Conservation (phyloP, 2,888 invertebrate genomes). For the Caenorhabditis sp. region DNA sequence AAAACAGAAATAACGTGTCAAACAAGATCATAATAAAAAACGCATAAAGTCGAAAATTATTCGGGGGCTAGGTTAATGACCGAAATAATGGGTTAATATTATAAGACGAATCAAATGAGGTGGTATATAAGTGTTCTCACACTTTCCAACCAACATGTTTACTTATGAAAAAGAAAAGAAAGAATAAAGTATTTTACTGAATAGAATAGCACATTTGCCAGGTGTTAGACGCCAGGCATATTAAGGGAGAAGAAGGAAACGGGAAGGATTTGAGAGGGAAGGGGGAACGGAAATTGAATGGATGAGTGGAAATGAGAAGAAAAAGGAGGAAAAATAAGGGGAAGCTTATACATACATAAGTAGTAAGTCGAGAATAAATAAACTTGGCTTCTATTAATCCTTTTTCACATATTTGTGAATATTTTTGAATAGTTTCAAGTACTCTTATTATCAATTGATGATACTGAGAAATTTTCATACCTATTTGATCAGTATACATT, state of each 20-base stretch:
- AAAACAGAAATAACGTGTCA: neutral
- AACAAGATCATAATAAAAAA: neutral
- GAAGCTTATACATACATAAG: neutral
- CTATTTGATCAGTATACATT: too few relatives aligned
- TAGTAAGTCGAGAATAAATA: constrained; percentile 1
- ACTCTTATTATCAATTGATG: neutral
- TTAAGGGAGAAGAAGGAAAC: neutral
- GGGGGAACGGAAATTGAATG: neutral
- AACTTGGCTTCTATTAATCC: neutral
- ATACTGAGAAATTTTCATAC: neutral
- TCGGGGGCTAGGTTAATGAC: neutral
- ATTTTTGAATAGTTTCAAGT: neutral
- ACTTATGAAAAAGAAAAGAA: neutral
- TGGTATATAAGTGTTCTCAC: neutral
- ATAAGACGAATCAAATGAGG: neutral
- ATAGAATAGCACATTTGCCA: neutral
- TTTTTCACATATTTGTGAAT: neutral
- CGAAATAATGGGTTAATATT: neutral
- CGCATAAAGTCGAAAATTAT: neutral
- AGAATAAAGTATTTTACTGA: neutral
- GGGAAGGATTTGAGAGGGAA: neutral
- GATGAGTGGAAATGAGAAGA: neutral
- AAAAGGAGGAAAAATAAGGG: neutral
- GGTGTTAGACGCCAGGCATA: neutral
- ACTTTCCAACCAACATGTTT: neutral